Conservation (phyloP, 2,888 invertebrate species). For the Leptinotarsa rubiginosa region DNA sequence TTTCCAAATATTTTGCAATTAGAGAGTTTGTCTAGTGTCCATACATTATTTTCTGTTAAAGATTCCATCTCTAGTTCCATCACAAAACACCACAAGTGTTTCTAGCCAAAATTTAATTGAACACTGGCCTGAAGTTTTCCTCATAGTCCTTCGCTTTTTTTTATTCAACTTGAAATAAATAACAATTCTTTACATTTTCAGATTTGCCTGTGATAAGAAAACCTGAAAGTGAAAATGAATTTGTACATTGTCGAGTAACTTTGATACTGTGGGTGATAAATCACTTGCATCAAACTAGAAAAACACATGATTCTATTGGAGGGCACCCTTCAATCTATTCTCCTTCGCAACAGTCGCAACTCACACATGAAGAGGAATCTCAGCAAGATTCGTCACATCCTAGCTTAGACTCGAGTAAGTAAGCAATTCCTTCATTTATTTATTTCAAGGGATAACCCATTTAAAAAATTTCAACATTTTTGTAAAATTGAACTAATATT, state of each 20-base stretch:
- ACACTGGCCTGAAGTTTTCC: too few relatives aligned
- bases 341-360: conserved; percentile 57
- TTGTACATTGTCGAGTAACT: conserved; percentile 81
- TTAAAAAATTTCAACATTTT: too few relatives aligned
- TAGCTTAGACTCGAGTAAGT: conserved; percentile 73
- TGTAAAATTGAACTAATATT: too few relatives aligned
- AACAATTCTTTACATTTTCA: conserved; percentile 53
- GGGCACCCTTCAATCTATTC: conserved; percentile 40
- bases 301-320: conserved; percentile 64
- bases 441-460: too few relatives aligned
- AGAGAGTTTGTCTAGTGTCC: too few relatives aligned
- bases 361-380: conserved; percentile 66
- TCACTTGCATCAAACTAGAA: conserved; percentile 82
- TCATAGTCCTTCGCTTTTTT: too few relatives aligned
- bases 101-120: too few relatives aligned
- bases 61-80: too few relatives aligned
- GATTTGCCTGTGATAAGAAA: conserved; percentile 82
- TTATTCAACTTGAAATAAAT: background rate
- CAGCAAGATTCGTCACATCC: conserved; percentile 72
- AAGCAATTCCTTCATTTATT: background rate
- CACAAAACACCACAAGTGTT: too few relatives aligned
- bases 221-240: conserved; percentile 77
- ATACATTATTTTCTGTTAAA: too few relatives aligned
- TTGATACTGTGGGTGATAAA: conserved; percentile 91
- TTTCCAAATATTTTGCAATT: too few relatives aligned